Conservation (phyloP, 2,113 vertebrate species). For the Tragulus kanchil region DNA sequence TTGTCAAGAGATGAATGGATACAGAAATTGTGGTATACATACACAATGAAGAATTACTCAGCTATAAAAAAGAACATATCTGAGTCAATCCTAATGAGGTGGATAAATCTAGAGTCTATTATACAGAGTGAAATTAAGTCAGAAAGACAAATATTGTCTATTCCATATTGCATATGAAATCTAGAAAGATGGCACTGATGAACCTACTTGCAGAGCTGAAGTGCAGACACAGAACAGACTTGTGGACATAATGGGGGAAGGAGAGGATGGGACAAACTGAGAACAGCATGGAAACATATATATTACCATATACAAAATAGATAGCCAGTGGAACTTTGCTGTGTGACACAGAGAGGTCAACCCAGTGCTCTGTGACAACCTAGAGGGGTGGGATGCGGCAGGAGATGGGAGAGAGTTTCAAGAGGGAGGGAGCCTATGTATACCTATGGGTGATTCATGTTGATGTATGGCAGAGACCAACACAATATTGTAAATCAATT, state of each 20-base stretch:
- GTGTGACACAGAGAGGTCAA: neutral
- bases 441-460: neutral
- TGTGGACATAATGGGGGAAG: neutral
- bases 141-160: neutral
- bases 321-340: neutral
- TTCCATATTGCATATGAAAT: neutral
- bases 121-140: neutral
- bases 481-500: neutral
- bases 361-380: neutral
- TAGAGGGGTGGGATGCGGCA: neutral
- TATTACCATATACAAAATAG: neutral
- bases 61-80: neutral
- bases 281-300: neutral
- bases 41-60: neutral
- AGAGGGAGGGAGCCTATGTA: accelerated
- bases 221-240: neutral
- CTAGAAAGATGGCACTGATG: neutral
- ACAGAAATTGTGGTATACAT: neutral
- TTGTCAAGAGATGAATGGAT: neutral
- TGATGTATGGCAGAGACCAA: neutral
- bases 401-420: neutral
- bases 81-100: neutral
- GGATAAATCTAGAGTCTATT: neutral
- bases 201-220: neutral
- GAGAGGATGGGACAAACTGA: neutral